phyloP scores from a whole-genome alignment of 2,888 invertebrate species.

The Eudemis profundana region DNA sequence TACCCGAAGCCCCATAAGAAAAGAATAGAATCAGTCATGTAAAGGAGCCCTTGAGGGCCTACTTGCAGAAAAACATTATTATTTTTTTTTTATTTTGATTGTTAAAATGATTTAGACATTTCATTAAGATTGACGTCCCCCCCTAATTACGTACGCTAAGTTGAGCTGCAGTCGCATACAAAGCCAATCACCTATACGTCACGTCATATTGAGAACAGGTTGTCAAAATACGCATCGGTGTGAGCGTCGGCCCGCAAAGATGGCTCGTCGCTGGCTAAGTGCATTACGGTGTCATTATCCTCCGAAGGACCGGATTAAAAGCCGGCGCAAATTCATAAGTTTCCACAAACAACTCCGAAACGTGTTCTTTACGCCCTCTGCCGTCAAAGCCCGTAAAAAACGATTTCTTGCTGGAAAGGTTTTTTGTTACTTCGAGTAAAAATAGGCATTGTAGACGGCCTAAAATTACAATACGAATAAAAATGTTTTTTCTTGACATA shows the following conservation, averaged over 20 bases:
- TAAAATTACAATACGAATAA: background rate
- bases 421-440: background rate
- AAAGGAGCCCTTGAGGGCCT: too few species aligned
- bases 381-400: background rate
- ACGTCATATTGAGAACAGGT: too few species aligned
- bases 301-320: slow-evolving; percentile 37
- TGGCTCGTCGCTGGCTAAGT: slow-evolving; percentile 59
- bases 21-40: too few species aligned
- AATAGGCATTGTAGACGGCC: slow-evolving; percentile 4
- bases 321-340: slow-evolving; percentile 55
- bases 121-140: too few species aligned
- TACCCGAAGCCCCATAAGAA: too few species aligned
- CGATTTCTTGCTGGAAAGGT: background rate
- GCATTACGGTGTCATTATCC: slow-evolving; percentile 72
- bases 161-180: too few species aligned
- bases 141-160: too few species aligned
- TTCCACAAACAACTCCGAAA: slow-evolving; percentile 49
- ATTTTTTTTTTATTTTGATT: too few species aligned
- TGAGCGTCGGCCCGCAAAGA: slow-evolving; percentile 48
- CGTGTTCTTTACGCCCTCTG: slow-evolving; percentile 30
- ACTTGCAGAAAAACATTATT: too few species aligned
- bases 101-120: too few species aligned
- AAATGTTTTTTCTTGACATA: background rate
- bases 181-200: too few species aligned
- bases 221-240: slow-evolving; percentile 49